Evolutionary conservation across 1,140 invertebrate species (phyloP), one percentile per base, ranked within the genome.

Genomic region (Adoxophyes honmai): DNA sequence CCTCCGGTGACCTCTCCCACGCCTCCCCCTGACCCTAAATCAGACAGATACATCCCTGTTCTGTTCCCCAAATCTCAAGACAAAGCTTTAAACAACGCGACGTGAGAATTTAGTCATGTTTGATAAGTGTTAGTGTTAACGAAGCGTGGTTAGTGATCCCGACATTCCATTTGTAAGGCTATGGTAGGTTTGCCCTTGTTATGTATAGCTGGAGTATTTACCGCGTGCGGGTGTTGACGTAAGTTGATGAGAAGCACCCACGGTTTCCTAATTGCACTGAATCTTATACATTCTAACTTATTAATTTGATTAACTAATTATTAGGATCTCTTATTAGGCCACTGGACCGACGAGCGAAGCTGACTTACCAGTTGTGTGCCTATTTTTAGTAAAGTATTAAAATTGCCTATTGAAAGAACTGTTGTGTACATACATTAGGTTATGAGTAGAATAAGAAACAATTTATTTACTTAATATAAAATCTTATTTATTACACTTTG

Each of bases 401-500:
- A 55, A 39, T 36, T 52, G 34, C 28, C 38, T 44, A 33, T 21
- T 59, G 52, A 52, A 53, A 57, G 28, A 48, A 57, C 14, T 51
- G 11, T 36, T 34, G 18, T 64, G 62, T 64, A 64, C 48, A 64
- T 64, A 54, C 5, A 61, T 53, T 63, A 66, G 60, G 21, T 52
- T n/a, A 57, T 59, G 42, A 58, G 48, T 69, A 70, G 65, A 77
- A 77, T 74, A 81, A 84, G 71, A 74, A 54, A 69, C 59, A 62
- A 57, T 69, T 70, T 68, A 72, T 21, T 44, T 42, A 28, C 8
- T 65, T 78, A 79, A 59, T 68, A 78, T 77, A 78, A 85, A 81
- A 73, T 67, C 62, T 73, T 84, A 84, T 81, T 84, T 84, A 84
- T 84, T 84, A 74, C 21, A n/a, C 11, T 48, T 48, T 21, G 42